These are phyloP conservation scores for Trididemnum nubilum DNA, from an alignment of 23 tunicate genomes.

Conservation along the genomic window DNA sequence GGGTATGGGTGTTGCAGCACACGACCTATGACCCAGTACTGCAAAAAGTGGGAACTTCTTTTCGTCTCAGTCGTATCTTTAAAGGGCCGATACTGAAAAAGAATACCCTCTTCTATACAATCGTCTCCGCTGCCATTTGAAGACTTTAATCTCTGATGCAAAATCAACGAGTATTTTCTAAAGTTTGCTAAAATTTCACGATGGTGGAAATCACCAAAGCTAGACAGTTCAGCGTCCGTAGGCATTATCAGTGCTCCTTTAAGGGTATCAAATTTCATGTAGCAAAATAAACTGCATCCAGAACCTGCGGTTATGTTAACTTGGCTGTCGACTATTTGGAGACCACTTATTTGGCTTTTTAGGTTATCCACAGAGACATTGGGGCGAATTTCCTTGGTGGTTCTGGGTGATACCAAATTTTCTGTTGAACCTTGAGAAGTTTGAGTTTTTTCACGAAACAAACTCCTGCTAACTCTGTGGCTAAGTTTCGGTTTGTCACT, in stretches of 20 bases:
- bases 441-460: slow-evolving; percentile 58
- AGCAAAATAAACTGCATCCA: slow-evolving; percentile 46
- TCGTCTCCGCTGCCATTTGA: background rate
- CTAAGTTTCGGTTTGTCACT: background rate
- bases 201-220: slow-evolving; percentile 9
- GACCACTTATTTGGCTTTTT: background rate
- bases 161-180: slow-evolving; percentile 21
- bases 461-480: slow-evolving; percentile 15
- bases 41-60: slow-evolving; percentile 34
- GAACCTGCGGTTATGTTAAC: slow-evolving; percentile 29
- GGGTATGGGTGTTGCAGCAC: slow-evolving; percentile 1
- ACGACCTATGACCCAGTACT: slow-evolving; percentile 70
- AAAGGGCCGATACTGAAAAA: slow-evolving; percentile 39
- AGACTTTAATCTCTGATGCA: slow-evolving; percentile 42
- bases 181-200: slow-evolving; percentile 38
- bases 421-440: slow-evolving; percentile 56
- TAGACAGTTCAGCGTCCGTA: slow-evolving; percentile 19
- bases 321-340: background rate
- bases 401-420: slow-evolving; percentile 10
- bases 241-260: slow-evolving; percentile 46
- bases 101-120: slow-evolving; percentile 59
- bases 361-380: slow-evolving; percentile 24
- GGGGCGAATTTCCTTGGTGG: background rate
- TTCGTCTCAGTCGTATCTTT: background rate
- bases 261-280: slow-evolving; percentile 29